A percentile compares a stretch with the other conserved stretches of the same genome.
Evolutionary conservation across 2,113 vertebrate genomes (phyloP).

Genomic region (Ancistrus triradiatus): DNA sequence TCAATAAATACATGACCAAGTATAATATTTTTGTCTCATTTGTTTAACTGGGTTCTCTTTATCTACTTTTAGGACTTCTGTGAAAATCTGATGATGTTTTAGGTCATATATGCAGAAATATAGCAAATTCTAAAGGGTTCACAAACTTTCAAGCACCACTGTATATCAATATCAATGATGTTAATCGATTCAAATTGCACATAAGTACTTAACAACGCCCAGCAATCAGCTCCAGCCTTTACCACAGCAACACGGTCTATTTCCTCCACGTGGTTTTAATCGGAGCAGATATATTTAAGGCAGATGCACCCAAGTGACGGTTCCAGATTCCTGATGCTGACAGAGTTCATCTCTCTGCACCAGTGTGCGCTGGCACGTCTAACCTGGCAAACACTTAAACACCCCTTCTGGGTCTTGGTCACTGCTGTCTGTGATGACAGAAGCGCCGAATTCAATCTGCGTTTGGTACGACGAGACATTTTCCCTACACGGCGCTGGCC

Average conservation of each 20-base stretch:
- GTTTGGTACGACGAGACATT: slow-evolving; percentile 50
- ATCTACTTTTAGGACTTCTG: too few species aligned
- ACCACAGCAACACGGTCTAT: slow-evolving; percentile 37
- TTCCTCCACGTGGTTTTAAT: slow-evolving; percentile 61
- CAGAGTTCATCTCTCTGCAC: slow-evolving; percentile 57
- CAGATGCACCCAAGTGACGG: slow-evolving; percentile 56
- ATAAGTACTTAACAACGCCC: background rate
- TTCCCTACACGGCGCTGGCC: slow-evolving; percentile 43
- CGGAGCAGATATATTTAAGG: slow-evolving; percentile 50
- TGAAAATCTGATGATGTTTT: too few species aligned
- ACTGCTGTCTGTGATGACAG: slow-evolving; percentile 55
- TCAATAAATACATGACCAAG: too few species aligned
- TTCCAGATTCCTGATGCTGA: slow-evolving; percentile 53
- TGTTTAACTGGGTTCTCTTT: too few species aligned
- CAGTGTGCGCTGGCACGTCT: background rate
- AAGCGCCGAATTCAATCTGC: slow-evolving; percentile 52
- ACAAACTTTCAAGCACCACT: too few species aligned
- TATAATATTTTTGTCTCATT: too few species aligned
- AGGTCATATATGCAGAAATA: too few species aligned
- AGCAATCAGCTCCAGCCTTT: background rate
- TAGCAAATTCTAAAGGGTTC: too few species aligned
- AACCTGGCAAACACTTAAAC: slow-evolving; percentile 14
- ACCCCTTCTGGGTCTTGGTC: slow-evolving; percentile 13
- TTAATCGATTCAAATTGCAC: background rate
- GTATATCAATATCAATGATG: too few species aligned